These are phyloP conservation scores for Folsomia manolachei DNA, from an alignment of 2,888 invertebrate genomes.

Conservation along the genomic window DNA sequence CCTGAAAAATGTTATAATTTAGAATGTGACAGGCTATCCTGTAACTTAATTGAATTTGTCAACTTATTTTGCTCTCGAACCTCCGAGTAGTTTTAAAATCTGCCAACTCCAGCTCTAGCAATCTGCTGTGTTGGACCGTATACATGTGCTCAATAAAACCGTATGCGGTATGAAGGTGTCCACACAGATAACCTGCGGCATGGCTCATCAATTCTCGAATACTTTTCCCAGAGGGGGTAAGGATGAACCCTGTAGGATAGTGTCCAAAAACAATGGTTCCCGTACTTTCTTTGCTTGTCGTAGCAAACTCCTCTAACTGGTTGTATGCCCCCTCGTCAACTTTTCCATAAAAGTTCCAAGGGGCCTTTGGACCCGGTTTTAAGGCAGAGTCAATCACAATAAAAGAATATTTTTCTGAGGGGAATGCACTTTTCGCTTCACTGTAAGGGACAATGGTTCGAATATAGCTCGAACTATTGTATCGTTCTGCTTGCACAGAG, in stretches of 20 bases:
- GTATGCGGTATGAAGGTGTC: not conserved
- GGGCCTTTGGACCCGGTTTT: not conserved
- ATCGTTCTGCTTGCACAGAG: not conserved
- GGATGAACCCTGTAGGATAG: not conserved
- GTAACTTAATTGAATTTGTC: too few relatives aligned
- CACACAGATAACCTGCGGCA: not conserved
- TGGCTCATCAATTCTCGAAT: not conserved
- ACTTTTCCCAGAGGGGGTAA: not conserved
- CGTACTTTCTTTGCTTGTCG: not conserved
- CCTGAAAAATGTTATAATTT: not conserved
- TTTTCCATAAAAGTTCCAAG: conserved; percentile 8
- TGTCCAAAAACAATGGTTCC: not conserved
- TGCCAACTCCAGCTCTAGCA: not conserved
- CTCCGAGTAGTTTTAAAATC: not conserved
- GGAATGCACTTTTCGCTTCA: not conserved
- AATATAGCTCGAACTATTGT: not conserved
- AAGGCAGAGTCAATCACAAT: not conserved
- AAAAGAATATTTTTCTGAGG: not conserved
- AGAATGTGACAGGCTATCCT: too few relatives aligned
- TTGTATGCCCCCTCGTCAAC: not conserved
- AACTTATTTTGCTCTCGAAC: not conserved
- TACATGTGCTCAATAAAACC: not conserved
- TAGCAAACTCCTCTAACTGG: not conserved
- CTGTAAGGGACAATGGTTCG: not conserved
- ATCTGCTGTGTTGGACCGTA: not conserved